Evolutionary conservation across 2,888 invertebrate genomes (phyloP), one percentile per base, ranked within the genome.

Genomic region (Caenorhabditis angaria): DNA sequence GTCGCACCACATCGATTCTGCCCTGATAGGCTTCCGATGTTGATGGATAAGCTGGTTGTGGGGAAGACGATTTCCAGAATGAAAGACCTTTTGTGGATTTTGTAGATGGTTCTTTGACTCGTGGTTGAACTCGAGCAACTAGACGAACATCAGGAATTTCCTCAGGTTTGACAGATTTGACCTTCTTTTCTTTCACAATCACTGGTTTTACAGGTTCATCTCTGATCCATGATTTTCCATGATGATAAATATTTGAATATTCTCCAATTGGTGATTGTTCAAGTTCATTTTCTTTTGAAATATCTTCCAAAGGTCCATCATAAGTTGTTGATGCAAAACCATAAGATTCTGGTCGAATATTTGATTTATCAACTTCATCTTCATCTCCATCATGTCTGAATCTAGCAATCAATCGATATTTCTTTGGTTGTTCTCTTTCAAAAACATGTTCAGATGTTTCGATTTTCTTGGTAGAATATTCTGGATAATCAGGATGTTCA

Each of bases 261-360:
- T 77, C 66, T 1, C 5, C 32, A n/a, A 77, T 53, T 8, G 75
- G 69, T 20, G 48, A 29, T 2, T 62, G 54, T 3, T 59, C 67
- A 0, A 74, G 12, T 56, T 79, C 79, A 8, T 14, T 22, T 2
- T 56, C 29, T 25, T 54, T 55, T 1, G 20, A 29, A 1, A 60
- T 51, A 24, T 69, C 70, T 12, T 78, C 74, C 10, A 78, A 58
- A 2, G 69, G 67, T 29, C 78, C 78, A 24, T 72, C 70, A 53
- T 76, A 78, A 22, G 59, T 53, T 5, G 56, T 51, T 1, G 68
- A 50, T 1, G 62, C n/a, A 48, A 73, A 66, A 5, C 41, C 57
- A 25, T 77, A 75, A 2, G 28, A 20, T 20, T 58, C 65, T n/a
- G 70, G 70, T 32, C 47, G 35, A 20, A 61, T 32, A 14, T 61